Base-by-base conservation (phyloP, 2,113 vertebrate genomes). In the Orycteropus afer region DNA sequence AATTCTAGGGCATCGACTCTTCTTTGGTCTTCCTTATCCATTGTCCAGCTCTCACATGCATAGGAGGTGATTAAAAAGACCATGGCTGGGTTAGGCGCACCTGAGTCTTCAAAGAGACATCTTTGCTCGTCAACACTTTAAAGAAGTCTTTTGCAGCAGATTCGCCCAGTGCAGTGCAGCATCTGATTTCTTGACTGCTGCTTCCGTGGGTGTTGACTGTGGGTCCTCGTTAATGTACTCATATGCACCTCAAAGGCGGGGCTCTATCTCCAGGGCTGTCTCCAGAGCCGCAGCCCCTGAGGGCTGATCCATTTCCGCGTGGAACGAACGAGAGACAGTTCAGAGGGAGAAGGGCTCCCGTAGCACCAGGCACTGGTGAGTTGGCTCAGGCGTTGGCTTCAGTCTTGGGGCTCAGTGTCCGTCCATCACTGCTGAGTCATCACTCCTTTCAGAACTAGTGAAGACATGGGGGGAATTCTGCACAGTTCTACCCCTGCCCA, bases 151-250 rank as follows among this genome's bases (percentile, higher is more conserved):
- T n/a, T n/a, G n/a, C n/a, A n/a, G n/a, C n/a, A n/a, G n/a, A n/a
- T n/a, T n/a, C n/a, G n/a, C n/a, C n/a, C n/a, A n/a, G n/a, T n/a
- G n/a, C n/a, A n/a, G n/a, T n/a, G n/a, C n/a, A n/a, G n/a, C n/a
- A n/a, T n/a, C n/a, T n/a, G n/a, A n/a, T n/a, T n/a, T n/a, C n/a
- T n/a, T n/a, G n/a, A n/a, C n/a, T n/a, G n/a, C n/a, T n/a, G n/a
- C n/a, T n/a, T n/a, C n/a, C n/a, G n/a, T n/a, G n/a, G n/a, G n/a
- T n/a, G n/a, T n/a, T n/a, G n/a, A n/a, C n/a, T n/a, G n/a, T n/a
- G n/a, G n/a, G n/a, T n/a, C n/a, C n/a, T 27, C 5, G 1, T 15
- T 9, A n/a, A 22, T 0, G 1, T 25, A 8, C 17, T 20, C 0
- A 0, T 13, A 27, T 4, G 47, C 4, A 0, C 29, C 0, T 0